phyloP scores from a whole-genome alignment of 2,113 vertebrate genomes.

The Solea solea region DNA sequence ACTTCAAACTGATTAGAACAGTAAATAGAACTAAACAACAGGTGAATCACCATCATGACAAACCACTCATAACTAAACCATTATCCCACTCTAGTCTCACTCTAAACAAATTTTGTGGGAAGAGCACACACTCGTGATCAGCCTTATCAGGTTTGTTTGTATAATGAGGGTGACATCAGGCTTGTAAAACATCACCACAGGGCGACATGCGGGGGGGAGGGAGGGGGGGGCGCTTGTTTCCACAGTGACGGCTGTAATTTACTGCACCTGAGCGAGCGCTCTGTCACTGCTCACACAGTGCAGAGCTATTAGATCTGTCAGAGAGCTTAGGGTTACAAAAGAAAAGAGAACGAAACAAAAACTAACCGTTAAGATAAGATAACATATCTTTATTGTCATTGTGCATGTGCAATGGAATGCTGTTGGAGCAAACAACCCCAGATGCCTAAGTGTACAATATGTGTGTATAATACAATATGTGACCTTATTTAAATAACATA shows the following conservation, averaged over 20 bases:
- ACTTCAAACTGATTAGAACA: background rate
- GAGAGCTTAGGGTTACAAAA: conserved; percentile 8
- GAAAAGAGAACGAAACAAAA: background rate
- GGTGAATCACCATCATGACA: conserved; percentile 19
- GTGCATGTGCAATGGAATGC: too few relatives aligned
- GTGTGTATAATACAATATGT: too few relatives aligned
- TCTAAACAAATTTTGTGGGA: conserved; percentile 35
- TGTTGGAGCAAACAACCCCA: too few relatives aligned
- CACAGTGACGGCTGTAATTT: conserved; percentile 51
- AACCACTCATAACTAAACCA: conserved; percentile 43
- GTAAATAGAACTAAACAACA: conserved; percentile 18
- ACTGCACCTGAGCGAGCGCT: conserved; percentile 25
- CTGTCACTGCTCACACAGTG: conserved; percentile 21
- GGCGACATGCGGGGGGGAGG: conserved; percentile 20
- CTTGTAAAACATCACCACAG: conserved; percentile 51
- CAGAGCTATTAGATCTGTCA: conserved; percentile 33
- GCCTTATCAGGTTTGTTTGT: conserved; percentile 60
- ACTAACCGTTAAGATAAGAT: background rate
- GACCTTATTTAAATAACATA: too few relatives aligned
- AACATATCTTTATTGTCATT: too few relatives aligned
- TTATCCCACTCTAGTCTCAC: conserved; percentile 37
- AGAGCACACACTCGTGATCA: conserved; percentile 33
- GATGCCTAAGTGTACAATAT: too few relatives aligned
- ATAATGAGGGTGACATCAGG: conserved; percentile 66
- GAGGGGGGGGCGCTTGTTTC: conserved; percentile 42